Percentiles rank a stretch among this genome's conserved stretches.
Evolutionary conservation across 2,113 vertebrate species (phyloP).

Genomic region (Miniopterus natalensis): DNA sequence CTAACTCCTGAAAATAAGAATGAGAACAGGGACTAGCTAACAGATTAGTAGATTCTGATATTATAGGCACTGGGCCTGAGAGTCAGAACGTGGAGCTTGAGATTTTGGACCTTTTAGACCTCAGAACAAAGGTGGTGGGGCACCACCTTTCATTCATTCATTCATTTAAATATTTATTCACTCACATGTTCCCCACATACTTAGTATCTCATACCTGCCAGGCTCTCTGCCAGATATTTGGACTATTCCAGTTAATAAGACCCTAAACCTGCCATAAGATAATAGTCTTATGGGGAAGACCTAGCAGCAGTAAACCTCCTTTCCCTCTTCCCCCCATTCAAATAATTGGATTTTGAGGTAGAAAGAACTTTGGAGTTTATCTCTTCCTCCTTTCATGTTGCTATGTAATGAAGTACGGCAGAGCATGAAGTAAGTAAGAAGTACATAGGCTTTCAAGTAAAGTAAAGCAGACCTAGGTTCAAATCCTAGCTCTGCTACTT

Average conservation of each 20-base stretch:
- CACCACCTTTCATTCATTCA: background rate
- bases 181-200: background rate
- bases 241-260: background rate
- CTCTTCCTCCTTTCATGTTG: conserved; percentile 38
- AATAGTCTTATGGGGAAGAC: background rate
- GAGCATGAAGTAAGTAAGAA: background rate
- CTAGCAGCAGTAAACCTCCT: background rate
- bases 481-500: background rate
- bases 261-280: conserved; percentile 17
- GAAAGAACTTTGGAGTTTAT: background rate
- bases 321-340: background rate
- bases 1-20: conserved; percentile 22
- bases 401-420: background rate
- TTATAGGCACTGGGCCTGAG: background rate
- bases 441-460: background rate
- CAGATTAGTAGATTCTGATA: background rate
- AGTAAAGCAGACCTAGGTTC: background rate
- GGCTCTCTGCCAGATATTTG: background rate
- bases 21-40: background rate
- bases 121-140: background rate
- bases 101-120: conserved; percentile 15
- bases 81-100: conserved; percentile 32
- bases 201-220: background rate
- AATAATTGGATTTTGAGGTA: background rate
- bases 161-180: background rate